Conservation (phyloP, 2,797 vertebrate species). For the Peromyscus aztecus region DNA sequence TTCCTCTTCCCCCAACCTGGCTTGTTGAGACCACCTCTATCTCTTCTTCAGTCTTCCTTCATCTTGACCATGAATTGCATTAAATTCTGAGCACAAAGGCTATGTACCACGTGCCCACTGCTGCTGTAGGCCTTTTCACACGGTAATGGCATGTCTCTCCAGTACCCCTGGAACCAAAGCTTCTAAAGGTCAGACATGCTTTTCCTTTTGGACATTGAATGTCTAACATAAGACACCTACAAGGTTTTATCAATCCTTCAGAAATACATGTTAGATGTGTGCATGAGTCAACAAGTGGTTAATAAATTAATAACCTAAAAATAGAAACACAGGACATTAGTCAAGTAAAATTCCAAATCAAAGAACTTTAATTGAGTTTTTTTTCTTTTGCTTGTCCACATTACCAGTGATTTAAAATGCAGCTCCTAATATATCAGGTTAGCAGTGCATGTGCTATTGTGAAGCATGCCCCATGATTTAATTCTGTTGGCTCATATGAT, state of each 20-base stretch:
- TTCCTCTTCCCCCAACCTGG: neutral
- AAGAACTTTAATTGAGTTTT: constrained; percentile 5
- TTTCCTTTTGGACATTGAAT: neutral
- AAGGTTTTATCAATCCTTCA: neutral
- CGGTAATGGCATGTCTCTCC: neutral
- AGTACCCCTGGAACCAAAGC: neutral
- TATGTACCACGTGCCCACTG: neutral
- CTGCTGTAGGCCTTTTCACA: neutral
- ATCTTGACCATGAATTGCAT: neutral
- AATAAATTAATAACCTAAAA: constrained; percentile 12
- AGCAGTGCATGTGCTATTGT: neutral
- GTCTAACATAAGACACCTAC: neutral
- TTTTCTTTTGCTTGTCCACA: neutral
- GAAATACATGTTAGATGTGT: neutral
- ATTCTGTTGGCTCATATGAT: neutral
- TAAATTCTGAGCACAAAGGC: neutral
- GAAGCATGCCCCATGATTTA: neutral
- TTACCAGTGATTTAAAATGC: constrained; percentile 9
- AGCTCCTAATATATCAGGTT: neutral
- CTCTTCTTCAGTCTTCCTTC: neutral
- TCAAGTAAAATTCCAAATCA: constrained; percentile 31
- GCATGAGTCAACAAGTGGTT: neutral
- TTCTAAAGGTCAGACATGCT: neutral
- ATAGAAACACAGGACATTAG: neutral
- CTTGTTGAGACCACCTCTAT: neutral